These are phyloP conservation scores for Rhipidura dahli DNA, from an alignment of 2,113 vertebrate species.

Conservation along the genomic window DNA sequence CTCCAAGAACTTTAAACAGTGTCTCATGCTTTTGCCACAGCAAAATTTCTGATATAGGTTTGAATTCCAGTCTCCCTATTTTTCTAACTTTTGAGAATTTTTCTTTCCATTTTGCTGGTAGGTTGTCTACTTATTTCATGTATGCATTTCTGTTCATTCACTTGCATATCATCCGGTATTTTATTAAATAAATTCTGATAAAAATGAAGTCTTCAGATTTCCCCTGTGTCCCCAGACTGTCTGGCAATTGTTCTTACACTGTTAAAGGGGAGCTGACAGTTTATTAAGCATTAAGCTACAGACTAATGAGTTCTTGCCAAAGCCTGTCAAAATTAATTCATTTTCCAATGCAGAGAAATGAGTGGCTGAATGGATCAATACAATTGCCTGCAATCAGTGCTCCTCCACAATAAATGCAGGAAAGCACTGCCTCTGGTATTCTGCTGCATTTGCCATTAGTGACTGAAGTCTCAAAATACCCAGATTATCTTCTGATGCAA, in stretches of 20 bases:
- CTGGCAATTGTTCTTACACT: not conserved
- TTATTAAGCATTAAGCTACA: conserved; percentile 34
- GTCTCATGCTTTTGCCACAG: not conserved
- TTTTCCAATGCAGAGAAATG: not conserved
- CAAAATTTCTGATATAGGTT: not conserved
- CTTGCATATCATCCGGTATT: not conserved
- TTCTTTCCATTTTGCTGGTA: not conserved
- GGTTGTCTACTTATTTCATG: not conserved
- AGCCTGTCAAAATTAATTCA: conserved; percentile 48
- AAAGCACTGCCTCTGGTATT: not conserved
- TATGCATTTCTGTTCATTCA: not conserved
- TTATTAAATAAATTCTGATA: not conserved
- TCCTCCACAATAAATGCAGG: not conserved
- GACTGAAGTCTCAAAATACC: not conserved
- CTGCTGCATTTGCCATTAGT: not conserved
- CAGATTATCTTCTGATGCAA: not conserved
- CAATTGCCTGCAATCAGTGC: not conserved
- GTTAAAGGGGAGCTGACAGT: conserved; percentile 15
- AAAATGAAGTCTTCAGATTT: not conserved
- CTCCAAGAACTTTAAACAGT: not conserved
- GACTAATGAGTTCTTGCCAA: conserved; percentile 35
- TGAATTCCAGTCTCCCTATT: not conserved
- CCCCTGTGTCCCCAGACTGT: not conserved
- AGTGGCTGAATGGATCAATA: conserved; percentile 19
- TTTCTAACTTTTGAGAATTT: not conserved